These are phyloP conservation scores for Helicolenus hilgendorfi DNA, from an alignment of 2,797 vertebrate species.

Conservation along the genomic window DNA sequence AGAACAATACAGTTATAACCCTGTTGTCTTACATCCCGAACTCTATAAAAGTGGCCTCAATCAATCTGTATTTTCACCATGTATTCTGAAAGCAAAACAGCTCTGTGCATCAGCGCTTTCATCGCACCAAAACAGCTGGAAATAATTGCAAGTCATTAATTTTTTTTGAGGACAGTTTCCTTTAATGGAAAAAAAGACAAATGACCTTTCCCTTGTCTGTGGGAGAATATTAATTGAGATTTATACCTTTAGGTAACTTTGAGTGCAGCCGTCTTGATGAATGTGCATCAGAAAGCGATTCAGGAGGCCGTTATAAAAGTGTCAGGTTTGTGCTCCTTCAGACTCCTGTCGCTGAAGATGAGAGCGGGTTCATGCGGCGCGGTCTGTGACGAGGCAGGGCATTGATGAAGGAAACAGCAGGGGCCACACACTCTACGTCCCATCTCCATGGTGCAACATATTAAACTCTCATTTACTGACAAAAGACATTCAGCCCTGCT, in stretches of 20 bases:
- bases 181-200: constrained; percentile 66
- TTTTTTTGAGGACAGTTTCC: constrained; percentile 35
- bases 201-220: constrained; percentile 33
- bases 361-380: constrained; percentile 73
- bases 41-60: not conserved
- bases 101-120: not conserved
- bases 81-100: not conserved
- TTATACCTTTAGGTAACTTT: constrained; percentile 52
- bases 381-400: constrained; percentile 78
- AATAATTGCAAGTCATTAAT: constrained; percentile 25
- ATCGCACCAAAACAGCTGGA: constrained; percentile 27
- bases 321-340: constrained; percentile 64
- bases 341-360: constrained; percentile 61
- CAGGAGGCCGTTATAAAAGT: constrained; percentile 21
- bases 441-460: constrained; percentile 88
- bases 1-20: not conserved
- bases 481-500: constrained; percentile 86
- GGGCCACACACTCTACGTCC: constrained; percentile 81
- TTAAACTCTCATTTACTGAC: constrained; percentile 91
- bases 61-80: not conserved
- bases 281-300: constrained; percentile 45
- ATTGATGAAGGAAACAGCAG: constrained; percentile 84
- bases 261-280: constrained; percentile 38
- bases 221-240: constrained; percentile 57
- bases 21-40: not conserved